Evolutionary conservation across 2,113 vertebrate genomes (phyloP).

Genomic region (Alexandromys fortis): DNA sequence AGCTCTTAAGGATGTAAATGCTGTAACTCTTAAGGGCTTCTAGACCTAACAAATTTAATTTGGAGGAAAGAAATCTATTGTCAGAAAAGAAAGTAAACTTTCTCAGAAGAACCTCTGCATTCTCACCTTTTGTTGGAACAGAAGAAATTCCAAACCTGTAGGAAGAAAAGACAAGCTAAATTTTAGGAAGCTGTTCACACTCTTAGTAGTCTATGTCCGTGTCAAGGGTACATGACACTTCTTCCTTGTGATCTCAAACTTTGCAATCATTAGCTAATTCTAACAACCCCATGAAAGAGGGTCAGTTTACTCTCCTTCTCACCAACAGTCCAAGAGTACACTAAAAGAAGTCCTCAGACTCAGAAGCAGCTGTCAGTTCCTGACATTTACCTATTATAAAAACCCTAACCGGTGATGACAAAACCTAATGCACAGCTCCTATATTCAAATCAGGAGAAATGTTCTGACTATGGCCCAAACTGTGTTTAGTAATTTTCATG

Average conservation of each 20-base stretch:
- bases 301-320: constrained; percentile 66
- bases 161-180: constrained; percentile 74
- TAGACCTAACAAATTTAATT: constrained; percentile 35
- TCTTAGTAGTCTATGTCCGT: constrained; percentile 54
- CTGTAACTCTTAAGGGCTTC: constrained; percentile 14
- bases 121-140: constrained; percentile 87
- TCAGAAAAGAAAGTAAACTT: constrained; percentile 42
- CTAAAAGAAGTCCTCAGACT: constrained; percentile 59
- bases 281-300: constrained; percentile 80
- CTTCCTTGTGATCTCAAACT: constrained; percentile 79
- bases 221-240: constrained; percentile 76
- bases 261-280: constrained; percentile 84
- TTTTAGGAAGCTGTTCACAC: constrained; percentile 77
- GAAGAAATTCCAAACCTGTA: constrained; percentile 85
- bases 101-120: constrained; percentile 31
- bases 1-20: constrained; percentile 16
- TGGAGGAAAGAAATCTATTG: constrained; percentile 28
- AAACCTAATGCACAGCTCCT: constrained; percentile 77
- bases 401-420: constrained; percentile 26
- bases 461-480: not conserved
- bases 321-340: constrained; percentile 62
- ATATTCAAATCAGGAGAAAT: constrained; percentile 28
- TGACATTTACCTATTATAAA: constrained; percentile 62
- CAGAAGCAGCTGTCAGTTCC: not conserved
- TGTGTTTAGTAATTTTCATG: not conserved